Base-by-base conservation (phyloP, 2,797 vertebrate species). In the Platalea minor region DNA sequence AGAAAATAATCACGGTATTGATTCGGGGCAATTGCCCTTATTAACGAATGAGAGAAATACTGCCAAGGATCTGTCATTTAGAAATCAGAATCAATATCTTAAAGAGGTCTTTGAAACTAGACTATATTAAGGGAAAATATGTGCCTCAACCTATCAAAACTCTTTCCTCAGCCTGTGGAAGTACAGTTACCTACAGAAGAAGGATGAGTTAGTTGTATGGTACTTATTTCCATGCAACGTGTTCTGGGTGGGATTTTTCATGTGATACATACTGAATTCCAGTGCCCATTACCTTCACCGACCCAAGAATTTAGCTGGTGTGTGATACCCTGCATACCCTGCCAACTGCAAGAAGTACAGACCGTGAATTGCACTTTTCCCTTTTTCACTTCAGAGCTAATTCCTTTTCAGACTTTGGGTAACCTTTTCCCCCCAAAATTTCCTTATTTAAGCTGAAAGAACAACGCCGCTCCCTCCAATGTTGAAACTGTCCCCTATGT, bases 21-120 rank as follows among this genome's bases (percentile, higher is more conserved):
- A 91, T 59, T 93, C 61, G 63, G 43, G 57, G n/a, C 51, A 88
- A 88, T 69, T 75, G 51, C 72, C 51, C 70, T 76, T 88, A 88
- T 77, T 94, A 94, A 93, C 0, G 0, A 67, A 78, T 41, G 37
- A 89, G 45, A 75, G 65, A 79, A 70, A 90, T 16, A 63, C 39
- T 56, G 82, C 56, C 84, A 94, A 90, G 48, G 35, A 91, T 82
- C 73, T 86, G 87, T 51, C 88, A 81, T 54, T 74, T 75, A 65
- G 41, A 84, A 95, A 95, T 80, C 53, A 64, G 54, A 90, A 91
- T 92, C 83, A 54, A 3, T 93, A 91, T 37, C 73, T 90, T 76
- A 82, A 81, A 93, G 31, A 87, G 41, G n/a, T n/a, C 56, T 93
- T 82, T 75, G 79, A 72, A 95, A 92, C 41, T 35, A 53, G 23